Evolutionary conservation across 2,113 vertebrate species (phyloP).

Genomic region (Phylloscopus trochilus): DNA sequence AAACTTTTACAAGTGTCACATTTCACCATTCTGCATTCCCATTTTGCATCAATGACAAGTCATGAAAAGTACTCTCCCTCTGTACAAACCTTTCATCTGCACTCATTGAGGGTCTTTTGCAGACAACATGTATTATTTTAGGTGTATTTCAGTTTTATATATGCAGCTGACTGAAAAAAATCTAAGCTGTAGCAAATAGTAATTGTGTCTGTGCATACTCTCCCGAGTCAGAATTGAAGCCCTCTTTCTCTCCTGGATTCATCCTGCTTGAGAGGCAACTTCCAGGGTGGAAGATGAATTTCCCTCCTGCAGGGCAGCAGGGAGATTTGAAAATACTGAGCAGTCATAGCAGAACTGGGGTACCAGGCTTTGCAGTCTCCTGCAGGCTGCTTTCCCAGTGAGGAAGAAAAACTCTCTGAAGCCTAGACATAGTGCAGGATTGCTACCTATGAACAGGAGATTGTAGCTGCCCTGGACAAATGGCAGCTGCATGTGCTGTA

Average conservation of each 20-base stretch:
- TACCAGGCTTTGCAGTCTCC: neutral
- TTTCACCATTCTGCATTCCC: neutral
- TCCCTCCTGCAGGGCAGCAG: neutral
- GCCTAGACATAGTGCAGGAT: neutral
- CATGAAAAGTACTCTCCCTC: neutral
- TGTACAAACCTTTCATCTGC: neutral
- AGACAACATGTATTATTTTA: neutral
- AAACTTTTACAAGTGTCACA: neutral
- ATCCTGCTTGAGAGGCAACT: neutral
- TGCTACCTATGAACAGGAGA: rapidly evolving
- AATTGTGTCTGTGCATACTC: too few relatives aligned
- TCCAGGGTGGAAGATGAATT: neutral
- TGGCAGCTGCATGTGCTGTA: neutral
- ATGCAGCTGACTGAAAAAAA: neutral
- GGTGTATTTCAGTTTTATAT: neutral
- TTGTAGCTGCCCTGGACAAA: neutral
- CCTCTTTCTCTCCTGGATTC: neutral
- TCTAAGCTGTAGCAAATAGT: neutral
- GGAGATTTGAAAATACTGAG: neutral
- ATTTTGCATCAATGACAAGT: neutral
- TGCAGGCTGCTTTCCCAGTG: neutral
- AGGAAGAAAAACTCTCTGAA: neutral
- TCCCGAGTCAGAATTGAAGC: neutral
- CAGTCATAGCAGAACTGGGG: neutral
- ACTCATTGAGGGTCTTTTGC: neutral